Percentiles rank a stretch among this genome's conserved stretches.
phyloP scores from a whole-genome alignment of 2,888 invertebrate species.

The Furcula furcula region DNA sequence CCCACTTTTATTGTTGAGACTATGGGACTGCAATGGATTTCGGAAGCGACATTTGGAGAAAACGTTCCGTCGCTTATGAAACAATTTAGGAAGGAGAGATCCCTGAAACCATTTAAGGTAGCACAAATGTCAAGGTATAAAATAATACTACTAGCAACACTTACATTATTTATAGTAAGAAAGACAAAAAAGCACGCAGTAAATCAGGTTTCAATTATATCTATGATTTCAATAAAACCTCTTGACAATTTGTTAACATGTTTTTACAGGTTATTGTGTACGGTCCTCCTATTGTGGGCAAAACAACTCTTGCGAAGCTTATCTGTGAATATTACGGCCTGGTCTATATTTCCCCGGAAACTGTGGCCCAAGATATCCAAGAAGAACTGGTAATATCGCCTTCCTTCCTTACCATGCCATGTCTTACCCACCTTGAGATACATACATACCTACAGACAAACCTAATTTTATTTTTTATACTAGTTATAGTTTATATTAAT shows the following conservation, averaged over 20 bases:
- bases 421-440: too few species aligned
- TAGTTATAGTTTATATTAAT: neutral
- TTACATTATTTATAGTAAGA: too few species aligned
- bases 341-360: constrained; percentile 78
- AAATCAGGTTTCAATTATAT: too few species aligned
- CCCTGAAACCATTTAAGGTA: constrained; percentile 81
- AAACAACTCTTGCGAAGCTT: constrained; percentile 80
- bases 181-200: too few species aligned
- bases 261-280: constrained; percentile 50
- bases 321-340: constrained; percentile 82
- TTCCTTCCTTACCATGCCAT: too few species aligned
- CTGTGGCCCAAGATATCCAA: constrained; percentile 76
- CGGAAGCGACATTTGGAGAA: constrained; percentile 74
- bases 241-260: too few species aligned
- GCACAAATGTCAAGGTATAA: too few species aligned
- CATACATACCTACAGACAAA: too few species aligned
- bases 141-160: too few species aligned
- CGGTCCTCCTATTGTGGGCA: constrained; percentile 85
- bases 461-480: neutral
- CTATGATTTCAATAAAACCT: too few species aligned
- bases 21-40: constrained; percentile 76
- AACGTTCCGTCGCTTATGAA: constrained; percentile 67
- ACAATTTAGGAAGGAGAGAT: constrained; percentile 76
- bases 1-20: constrained; percentile 80
- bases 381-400: constrained; percentile 82